Evolutionary conservation across 2,888 invertebrate species (phyloP).

Genomic region (Megamerina dolium): DNA sequence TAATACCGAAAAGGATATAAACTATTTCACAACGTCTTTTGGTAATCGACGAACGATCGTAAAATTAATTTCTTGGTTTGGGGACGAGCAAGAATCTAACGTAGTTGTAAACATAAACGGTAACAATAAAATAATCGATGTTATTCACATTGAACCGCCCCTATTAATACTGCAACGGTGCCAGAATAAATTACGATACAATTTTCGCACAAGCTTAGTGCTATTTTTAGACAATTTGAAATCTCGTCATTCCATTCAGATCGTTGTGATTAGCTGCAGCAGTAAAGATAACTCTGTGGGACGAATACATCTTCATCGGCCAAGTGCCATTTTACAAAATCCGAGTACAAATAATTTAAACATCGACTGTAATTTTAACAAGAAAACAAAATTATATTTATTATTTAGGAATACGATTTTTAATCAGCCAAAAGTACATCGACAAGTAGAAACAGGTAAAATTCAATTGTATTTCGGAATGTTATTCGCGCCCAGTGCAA

Average conservation of each 20-base stretch:
- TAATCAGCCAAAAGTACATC: no score
- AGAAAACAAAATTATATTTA: conserved; percentile 42
- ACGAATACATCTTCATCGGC: conserved; percentile 24
- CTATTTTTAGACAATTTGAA: conserved; percentile 39
- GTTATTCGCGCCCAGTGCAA: conserved; percentile 35
- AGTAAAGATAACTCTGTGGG: conserved; percentile 14
- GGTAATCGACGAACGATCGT: no score
- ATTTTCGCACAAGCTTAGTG: conserved; percentile 29
- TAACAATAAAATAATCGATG: no score
- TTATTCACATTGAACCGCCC: no score
- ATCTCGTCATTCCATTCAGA: conserved; percentile 35
- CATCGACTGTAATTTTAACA: conserved; percentile 36
- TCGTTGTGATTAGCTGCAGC: conserved; percentile 22
- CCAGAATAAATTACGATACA: conserved; percentile 31
- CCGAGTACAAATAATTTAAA: conserved; percentile 30
- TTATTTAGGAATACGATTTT: no score
- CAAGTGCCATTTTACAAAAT: conserved; percentile 26
- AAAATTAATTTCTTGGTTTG: no score
- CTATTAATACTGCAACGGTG: conserved; percentile 18
- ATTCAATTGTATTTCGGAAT: conserved; percentile 33
- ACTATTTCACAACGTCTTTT: no score
- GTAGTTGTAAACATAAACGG: no score
- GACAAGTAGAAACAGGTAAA: conserved; percentile 22
- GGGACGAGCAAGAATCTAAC: no score
- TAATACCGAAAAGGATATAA: no score